phyloP scores from a whole-genome alignment of 23 tunicate genomes.

The Trididemnum clinides region DNA sequence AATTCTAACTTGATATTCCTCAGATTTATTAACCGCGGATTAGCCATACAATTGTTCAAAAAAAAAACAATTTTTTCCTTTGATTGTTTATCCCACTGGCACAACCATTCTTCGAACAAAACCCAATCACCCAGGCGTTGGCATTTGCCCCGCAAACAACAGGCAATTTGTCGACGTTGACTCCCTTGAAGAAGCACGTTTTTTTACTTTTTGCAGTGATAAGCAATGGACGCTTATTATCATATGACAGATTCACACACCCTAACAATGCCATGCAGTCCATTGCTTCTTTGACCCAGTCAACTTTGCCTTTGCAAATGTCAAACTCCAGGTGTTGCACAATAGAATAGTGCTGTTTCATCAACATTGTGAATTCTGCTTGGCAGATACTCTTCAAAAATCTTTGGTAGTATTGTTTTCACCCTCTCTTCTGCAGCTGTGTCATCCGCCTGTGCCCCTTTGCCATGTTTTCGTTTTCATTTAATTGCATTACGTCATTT shows the following conservation, averaged over 20 bases:
- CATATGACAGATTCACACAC: background rate
- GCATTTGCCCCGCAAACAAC: background rate
- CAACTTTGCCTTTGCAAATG: background rate
- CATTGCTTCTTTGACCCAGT: background rate
- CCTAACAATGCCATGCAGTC: background rate
- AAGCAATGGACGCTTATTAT: background rate
- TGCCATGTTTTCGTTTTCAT: background rate
- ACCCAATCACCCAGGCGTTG: background rate
- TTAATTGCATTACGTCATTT: too few relatives aligned
- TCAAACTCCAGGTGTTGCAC: background rate
- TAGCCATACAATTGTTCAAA: background rate
- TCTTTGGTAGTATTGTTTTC: background rate
- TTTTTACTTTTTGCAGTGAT: background rate
- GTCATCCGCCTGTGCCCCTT: background rate
- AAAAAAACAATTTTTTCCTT: background rate
- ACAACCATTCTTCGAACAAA: too few relatives aligned
- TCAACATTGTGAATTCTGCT: background rate
- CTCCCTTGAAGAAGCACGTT: background rate
- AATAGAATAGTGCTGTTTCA: background rate
- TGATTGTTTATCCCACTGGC: background rate
- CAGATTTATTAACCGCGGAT: background rate
- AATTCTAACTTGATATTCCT: background rate
- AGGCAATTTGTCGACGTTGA: background rate
- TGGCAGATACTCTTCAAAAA: background rate
- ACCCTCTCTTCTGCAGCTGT: background rate